Evolutionary conservation across 2,888 invertebrate species (phyloP), one percentile per base, ranked within the genome.

Genomic region (Pedicia rivosa): DNA sequence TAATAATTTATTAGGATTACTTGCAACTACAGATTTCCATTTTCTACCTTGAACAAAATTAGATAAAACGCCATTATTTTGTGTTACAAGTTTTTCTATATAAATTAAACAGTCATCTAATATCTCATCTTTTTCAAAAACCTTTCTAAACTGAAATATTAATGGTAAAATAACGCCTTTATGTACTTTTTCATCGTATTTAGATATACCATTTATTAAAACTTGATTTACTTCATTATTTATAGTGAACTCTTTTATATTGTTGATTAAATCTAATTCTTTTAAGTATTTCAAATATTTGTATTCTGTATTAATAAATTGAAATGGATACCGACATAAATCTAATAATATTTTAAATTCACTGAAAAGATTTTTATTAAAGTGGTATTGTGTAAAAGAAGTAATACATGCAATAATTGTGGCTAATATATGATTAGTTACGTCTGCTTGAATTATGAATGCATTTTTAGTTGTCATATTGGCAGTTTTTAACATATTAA

Each of bases 241-340:
- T 10, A 30, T 9, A n/a, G 19, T 19, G 17, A 31, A 31, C 17
- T 31, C 16, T 4, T 12, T 17, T 31, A 31, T 10, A 31, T 31
- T 31, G 15, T 31, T 9, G 17, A 31, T 4, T n/a, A 31, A 19
- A n/a, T 19, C n/a, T 4, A 10, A 10, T 19, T 31, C 7, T 19
- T 17, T 31, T 7, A 31, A 31, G 17, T 19, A 19, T 31, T 31
- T 31, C n/a, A 31, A 3, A 17, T 17, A 31, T 31, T 31, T 31
- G 31, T 31, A 19, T 31, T 31, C 19, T 5, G 19, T 31, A n/a
- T 31, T 31, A 17, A 10, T n/a, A 31, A 31, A 31, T 7, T 17
- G 17, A 19, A n/a, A n/a, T n/a, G n/a, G n/a, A n/a, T n/a, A n/a
- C n/a, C n/a, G n/a, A n/a, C n/a, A n/a, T n/a, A n/a, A n/a, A n/a